These are phyloP conservation scores for Pygoscelis adeliae DNA, from an alignment of 2,113 vertebrate genomes.

Conservation along the genomic window DNA sequence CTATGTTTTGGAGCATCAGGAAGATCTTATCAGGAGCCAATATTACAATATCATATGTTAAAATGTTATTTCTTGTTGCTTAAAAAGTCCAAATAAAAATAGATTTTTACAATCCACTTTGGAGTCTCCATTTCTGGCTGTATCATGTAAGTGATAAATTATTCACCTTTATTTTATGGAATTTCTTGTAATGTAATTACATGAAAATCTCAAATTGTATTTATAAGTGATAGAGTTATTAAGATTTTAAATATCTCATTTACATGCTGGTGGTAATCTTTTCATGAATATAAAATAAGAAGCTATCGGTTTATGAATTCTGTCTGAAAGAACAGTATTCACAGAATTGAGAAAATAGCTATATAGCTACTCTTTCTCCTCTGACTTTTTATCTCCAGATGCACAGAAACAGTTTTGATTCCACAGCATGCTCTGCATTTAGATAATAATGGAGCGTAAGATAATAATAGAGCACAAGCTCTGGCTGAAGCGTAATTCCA, in stretches of 20 bases:
- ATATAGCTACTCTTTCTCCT: neutral
- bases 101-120: neutral
- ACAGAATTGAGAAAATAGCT: constrained; percentile 2
- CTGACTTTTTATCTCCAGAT: constrained; percentile 44
- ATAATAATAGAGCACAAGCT: constrained; percentile 22
- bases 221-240: constrained; percentile 18
- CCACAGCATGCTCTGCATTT: constrained; percentile 24
- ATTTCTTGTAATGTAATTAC: constrained; percentile 11
- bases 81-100: neutral
- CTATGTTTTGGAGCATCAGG: neutral
- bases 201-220: neutral
- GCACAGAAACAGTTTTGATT: constrained; percentile 40
- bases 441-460: neutral
- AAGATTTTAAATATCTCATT: constrained; percentile 21
- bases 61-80: neutral
- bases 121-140: neutral
- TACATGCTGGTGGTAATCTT: constrained; percentile 25
- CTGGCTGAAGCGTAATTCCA: neutral
- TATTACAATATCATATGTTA: neutral
- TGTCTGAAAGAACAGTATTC: constrained; percentile 41
- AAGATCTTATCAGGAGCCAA: neutral
- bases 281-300: constrained; percentile 20
- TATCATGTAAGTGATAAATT: neutral
- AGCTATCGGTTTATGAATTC: constrained; percentile 45
- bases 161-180: constrained; percentile 4